These are phyloP conservation scores for Oenanthe oenanthe DNA, from an alignment of 2,113 vertebrate genomes.

Conservation along the genomic window DNA sequence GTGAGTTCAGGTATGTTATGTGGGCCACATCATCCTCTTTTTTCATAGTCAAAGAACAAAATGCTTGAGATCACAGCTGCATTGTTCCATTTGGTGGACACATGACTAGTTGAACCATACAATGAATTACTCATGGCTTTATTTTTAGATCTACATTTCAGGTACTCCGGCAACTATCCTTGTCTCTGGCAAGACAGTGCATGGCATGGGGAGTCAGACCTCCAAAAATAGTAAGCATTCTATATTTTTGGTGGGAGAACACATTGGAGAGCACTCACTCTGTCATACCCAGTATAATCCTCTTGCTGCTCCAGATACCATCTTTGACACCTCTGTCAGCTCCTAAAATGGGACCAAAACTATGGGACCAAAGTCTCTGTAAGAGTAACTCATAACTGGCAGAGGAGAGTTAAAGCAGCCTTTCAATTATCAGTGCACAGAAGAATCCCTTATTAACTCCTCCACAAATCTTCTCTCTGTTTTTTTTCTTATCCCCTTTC, in stretches of 20 bases:
- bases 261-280: background rate
- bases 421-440: background rate
- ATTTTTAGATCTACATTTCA: slow-evolving; percentile 42
- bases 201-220: background rate
- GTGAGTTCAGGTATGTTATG: background rate
- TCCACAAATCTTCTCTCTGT: background rate
- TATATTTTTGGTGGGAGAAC: background rate
- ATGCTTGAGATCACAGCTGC: background rate
- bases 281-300: background rate
- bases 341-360: background rate
- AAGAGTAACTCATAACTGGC: background rate
- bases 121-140: slow-evolving; percentile 33
- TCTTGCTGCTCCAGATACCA: background rate
- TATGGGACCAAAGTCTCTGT: background rate
- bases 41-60: slow-evolving; percentile 26
- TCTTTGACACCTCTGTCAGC: background rate
- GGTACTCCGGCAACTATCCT: background rate
- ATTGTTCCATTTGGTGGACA: slow-evolving; percentile 20
- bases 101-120: background rate
- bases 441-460: background rate
- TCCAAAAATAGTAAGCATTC: slow-evolving; percentile 27
- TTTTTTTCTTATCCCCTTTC: background rate
- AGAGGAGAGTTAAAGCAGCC: background rate
- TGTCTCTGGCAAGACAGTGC: background rate
- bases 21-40: background rate